Evolutionary conservation across 1,140 invertebrate genomes (phyloP).

Genomic region (Drosophila bipectinata): DNA sequence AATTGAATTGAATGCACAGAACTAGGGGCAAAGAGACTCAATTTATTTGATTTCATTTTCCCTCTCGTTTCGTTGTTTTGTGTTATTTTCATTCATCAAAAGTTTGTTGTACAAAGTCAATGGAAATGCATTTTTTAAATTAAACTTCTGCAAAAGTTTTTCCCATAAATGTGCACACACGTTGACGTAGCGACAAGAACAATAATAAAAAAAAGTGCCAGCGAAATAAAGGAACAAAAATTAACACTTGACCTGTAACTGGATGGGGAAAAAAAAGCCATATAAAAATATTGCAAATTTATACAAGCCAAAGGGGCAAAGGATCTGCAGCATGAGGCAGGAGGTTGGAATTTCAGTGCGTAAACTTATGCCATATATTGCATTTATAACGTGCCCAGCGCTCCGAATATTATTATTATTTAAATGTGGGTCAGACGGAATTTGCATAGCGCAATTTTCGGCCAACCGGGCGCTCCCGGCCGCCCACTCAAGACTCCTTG

Average conservation of each 20-base stretch:
- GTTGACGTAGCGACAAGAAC: constrained; percentile 10
- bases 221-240: constrained; percentile 33
- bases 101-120: constrained; percentile 22
- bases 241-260: constrained; percentile 72
- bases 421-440: constrained; percentile 58
- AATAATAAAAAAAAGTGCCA: constrained; percentile 14
- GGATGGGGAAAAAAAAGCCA: constrained; percentile 22
- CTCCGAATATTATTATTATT: constrained; percentile 48
- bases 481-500: constrained; percentile 19
- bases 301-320: constrained; percentile 18
- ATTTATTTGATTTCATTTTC: constrained; percentile 51
- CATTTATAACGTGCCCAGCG: constrained; percentile 40
- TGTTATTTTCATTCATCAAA: background rate
- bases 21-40: constrained; percentile 16
- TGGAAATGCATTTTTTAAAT: constrained; percentile 48
- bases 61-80: background rate
- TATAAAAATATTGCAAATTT: constrained; percentile 63
- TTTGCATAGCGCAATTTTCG: constrained; percentile 61
- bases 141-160: constrained; percentile 57
- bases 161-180: constrained; percentile 48
- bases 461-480: background rate
- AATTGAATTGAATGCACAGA: constrained; percentile 33
- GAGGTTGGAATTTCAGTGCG: constrained; percentile 14
- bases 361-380: constrained; percentile 60
- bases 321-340: background rate